A percentile compares a stretch with the other conserved stretches of the same genome.
Conservation (phyloP, 2,888 invertebrate species). For the Argyra leucocephala region DNA sequence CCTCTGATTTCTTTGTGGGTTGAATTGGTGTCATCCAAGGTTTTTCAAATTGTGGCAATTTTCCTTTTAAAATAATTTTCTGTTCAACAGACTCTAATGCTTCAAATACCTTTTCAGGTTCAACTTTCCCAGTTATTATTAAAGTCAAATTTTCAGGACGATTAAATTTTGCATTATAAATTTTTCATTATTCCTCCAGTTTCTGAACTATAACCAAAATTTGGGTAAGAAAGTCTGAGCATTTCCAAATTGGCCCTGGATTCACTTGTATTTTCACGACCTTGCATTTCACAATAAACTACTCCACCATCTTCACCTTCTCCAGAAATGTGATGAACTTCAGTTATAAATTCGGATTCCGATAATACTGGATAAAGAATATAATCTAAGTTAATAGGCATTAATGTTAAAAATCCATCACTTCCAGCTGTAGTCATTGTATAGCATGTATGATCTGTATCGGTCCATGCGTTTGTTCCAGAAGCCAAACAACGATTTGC, state of each 20-base stretch:
- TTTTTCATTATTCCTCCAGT: constrained; percentile 80
- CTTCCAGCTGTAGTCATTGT: constrained; percentile 79
- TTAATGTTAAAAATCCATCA: constrained; percentile 76
- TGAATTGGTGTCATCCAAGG: constrained; percentile 71
- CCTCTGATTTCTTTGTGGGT: constrained; percentile 50
- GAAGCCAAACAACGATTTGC: constrained; percentile 84
- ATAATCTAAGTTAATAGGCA: constrained; percentile 87
- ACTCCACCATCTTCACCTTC: constrained; percentile 86
- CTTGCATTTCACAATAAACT: constrained; percentile 94
- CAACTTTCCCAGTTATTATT: constrained; percentile 73
- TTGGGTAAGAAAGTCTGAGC: constrained; percentile 65
- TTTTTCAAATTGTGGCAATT: constrained; percentile 47
- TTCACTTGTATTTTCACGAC: constrained; percentile 70
- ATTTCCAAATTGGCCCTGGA: constrained; percentile 57
- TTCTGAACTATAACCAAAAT: constrained; percentile 71
- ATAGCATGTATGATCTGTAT: constrained; percentile 79
- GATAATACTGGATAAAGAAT: constrained; percentile 74
- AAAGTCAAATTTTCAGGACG: constrained; percentile 78
- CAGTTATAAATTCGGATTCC: constrained; percentile 76
- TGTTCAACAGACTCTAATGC: constrained; percentile 63
- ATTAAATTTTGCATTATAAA: constrained; percentile 78
- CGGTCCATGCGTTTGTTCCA: constrained; percentile 88
- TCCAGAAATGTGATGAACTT: constrained; percentile 84
- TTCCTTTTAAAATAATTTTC: constrained; percentile 53
- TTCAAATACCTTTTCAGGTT: constrained; percentile 63